Evolutionary conservation across 1,140 invertebrate species (phyloP), one percentile per base, ranked within the genome.

Genomic region (Habropoda laboriosa): DNA sequence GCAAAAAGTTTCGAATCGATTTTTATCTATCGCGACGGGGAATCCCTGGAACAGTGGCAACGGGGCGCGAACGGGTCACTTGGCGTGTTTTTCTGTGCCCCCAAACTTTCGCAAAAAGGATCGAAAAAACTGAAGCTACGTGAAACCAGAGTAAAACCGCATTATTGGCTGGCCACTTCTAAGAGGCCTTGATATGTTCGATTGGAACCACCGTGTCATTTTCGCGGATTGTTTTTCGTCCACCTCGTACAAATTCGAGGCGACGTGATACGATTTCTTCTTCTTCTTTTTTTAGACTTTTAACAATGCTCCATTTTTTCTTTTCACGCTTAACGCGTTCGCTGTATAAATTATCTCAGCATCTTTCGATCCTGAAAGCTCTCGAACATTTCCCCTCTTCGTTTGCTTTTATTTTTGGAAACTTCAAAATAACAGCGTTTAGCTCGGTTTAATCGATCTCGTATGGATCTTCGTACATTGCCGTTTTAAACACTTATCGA

Each of bases 131-230:
- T 82, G 76, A 89, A 89, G 78, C 84, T 89, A 87, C 79, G 55
- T 57, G 79, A 87, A 88, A 86, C 58, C 32, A 86, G 73, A 85
- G 40, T 86, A 85, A 81, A 89, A 86, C 32, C 57, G 76, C 47
- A n/a, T 73, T 81, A 84, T 90, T 90, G 89, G 86, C 87, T 86
- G 81, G 80, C 84, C 85, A 85, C 82, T 82, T 61, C 51, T 76
- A 82, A 67, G 79, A 83, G 87, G 82, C 82, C 86, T 85, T 91
- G 89, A 91, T 90, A 91, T 91, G 89, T 91, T 89, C 86, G 83
- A 83, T 90, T 89, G 85, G 82, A 89, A 90, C 81, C 87, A 89
- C 72, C 80, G 80, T 88, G 40, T 83, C 47, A n/a, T 60, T 42
- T 55, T 38, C 16, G 18, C 60, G 24, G 24, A 30, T 72, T 24